phyloP scores from a whole-genome alignment of 1,140 invertebrate genomes.

The Oryctes rhinoceros region DNA sequence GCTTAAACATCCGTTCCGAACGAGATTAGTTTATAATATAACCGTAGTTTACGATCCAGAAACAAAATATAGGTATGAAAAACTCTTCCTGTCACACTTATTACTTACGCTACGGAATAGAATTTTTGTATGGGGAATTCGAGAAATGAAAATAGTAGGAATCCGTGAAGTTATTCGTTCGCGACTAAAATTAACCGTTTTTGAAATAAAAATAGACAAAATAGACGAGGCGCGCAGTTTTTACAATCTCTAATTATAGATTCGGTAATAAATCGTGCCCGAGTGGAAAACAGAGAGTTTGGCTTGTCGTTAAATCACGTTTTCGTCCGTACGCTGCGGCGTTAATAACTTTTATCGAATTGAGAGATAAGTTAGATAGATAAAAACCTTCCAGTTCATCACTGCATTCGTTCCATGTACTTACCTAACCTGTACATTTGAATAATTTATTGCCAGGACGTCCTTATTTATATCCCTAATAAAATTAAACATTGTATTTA shows the following conservation, averaged over 20 bases:
- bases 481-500: constrained; percentile 4
- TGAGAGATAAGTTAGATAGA: constrained; percentile 11
- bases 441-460: background rate
- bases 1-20: constrained; percentile 2
- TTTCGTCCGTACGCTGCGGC: background rate
- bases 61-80: constrained; percentile 19
- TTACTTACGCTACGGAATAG: background rate
- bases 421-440: background rate
- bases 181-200: constrained; percentile 14
- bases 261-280: background rate
- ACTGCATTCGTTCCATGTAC: background rate
- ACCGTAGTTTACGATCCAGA: constrained; percentile 3
- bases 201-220: background rate
- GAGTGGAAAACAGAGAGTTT: background rate
- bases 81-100: constrained; percentile 18
- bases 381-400: constrained; percentile 5
- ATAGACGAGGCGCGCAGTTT: background rate
- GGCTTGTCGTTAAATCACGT: background rate
- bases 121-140: too few relatives aligned
- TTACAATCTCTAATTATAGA: constrained; percentile 22
- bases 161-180: background rate
- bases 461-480: constrained; percentile 19
- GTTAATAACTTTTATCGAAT: constrained; percentile 22
- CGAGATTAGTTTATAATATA: constrained; percentile 12
- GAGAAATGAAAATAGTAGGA: too few relatives aligned